These are phyloP conservation scores for Hyaena hyaena DNA, from an alignment of 2,113 vertebrate genomes.

Conservation along the genomic window DNA sequence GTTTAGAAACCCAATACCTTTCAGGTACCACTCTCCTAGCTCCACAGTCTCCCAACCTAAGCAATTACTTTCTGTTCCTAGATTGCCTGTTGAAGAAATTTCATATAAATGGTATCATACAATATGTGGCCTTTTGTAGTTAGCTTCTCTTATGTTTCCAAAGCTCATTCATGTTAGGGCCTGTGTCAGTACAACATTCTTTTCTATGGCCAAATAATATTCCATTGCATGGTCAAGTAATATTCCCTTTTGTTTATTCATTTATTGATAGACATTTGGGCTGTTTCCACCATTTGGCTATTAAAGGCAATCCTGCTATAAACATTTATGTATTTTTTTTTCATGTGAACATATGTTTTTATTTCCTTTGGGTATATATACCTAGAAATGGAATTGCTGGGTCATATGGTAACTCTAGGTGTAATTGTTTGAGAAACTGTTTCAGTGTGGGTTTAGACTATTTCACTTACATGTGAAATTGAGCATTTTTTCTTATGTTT, in stretches of 20 bases:
- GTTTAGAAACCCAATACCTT: neutral
- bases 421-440: neutral
- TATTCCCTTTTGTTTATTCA: neutral
- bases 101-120: neutral
- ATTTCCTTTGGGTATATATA: constrained; percentile 1
- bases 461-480: neutral
- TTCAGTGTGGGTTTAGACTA: neutral
- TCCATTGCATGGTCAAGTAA: neutral
- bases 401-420: neutral
- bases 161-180: neutral
- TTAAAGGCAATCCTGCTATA: neutral
- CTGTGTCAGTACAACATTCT: neutral
- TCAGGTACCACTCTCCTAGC: neutral
- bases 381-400: neutral
- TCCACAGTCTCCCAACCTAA: neutral
- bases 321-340: neutral
- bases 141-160: constrained; percentile 34
- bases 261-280: neutral
- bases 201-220: neutral
- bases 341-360: neutral
- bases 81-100: neutral
- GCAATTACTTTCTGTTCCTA: neutral
- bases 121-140: neutral
- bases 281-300: neutral
- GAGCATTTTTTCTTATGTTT: constrained; percentile 6